Percentiles rank a stretch among this genome's conserved stretches.
phyloP scores from a whole-genome alignment of 1,140 invertebrate genomes.

The Scaptomyza montana region DNA sequence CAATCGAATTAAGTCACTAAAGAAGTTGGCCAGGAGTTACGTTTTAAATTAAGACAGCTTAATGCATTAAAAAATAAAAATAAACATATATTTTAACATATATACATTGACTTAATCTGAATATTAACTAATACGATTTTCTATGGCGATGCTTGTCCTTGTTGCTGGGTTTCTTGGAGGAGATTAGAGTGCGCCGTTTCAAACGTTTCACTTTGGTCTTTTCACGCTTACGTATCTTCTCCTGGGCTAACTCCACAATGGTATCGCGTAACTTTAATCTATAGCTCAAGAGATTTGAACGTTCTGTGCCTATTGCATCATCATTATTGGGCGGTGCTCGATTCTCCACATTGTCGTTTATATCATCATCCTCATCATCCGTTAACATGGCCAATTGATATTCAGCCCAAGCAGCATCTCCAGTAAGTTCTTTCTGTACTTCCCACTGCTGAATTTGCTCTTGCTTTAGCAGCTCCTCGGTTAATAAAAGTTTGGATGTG shows the following conservation, averaged over 20 bases:
- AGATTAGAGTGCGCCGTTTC: constrained; percentile 65
- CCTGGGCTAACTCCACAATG: constrained; percentile 58
- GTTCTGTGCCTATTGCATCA: constrained; percentile 24
- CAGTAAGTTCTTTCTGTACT: neutral
- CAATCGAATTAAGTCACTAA: neutral
- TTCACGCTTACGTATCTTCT: constrained; percentile 53
- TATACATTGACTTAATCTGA: neutral
- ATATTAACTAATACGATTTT: neutral
- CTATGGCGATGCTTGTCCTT: constrained; percentile 47
- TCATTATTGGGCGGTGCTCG: neutral
- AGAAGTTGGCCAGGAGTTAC: neutral
- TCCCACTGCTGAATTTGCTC: constrained; percentile 2
- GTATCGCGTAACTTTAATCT: constrained; percentile 47
- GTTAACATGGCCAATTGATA: constrained; percentile 31
- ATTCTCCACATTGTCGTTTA: constrained; percentile 45
- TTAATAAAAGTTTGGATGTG: constrained; percentile 64
- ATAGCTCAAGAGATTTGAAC: constrained; percentile 47
- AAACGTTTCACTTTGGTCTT: constrained; percentile 67
- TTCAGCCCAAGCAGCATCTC: constrained; percentile 45
- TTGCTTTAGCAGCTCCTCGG: constrained; percentile 67
- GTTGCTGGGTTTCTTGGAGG: constrained; percentile 73
- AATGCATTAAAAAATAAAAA: constrained; percentile 25
- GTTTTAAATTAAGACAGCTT: constrained; percentile 25
- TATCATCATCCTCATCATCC: constrained; percentile 48
- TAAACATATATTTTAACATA: constrained; percentile 1